Evolutionary conservation across 2,888 invertebrate genomes (phyloP), one percentile per base, ranked within the genome.

Genomic region (Papilio gigon): DNA sequence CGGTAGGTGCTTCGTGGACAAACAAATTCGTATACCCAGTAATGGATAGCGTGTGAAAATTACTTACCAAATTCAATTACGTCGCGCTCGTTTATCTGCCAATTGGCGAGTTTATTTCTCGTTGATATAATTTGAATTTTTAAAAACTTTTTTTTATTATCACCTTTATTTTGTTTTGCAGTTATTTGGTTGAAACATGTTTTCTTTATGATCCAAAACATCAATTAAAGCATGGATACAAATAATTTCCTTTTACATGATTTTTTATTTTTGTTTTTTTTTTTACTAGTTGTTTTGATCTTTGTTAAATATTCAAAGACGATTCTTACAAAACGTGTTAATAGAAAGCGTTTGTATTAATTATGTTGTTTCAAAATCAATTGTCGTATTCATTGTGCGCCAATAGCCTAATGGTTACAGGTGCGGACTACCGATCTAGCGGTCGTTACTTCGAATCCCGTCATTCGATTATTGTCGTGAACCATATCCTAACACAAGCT

Each of bases 41-140:
- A 56, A 56, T 56, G 53, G 53, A 30, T 56, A 56, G 53, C 53
- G 53, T 30, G 53, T 56, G 53, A 56, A 56, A 56, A 56, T 56
- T 56, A 56, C 53, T 56, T 56, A 30, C 53, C 53, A 56, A 56
- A 56, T 56, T 56, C 53, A 56, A 56, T 56, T 56, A 30, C 30
- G n/a, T 27, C 53, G 53, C 30, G 53, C 53, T 25, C 53, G 53
- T 27, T 30, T 56, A 30, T 56, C 53, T 56, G 30, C 17, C 17
- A 30, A 17, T 56, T 30, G 53, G 30, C 30, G 30, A 8, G n/a
- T 14, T 30, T 56, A 30, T 56, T 56, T 30, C 30, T n/a, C 53
- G 14, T 27, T 56, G 30, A 30, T 30, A 30, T 56, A 9, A 56
- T 27, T 53, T 53, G 27, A 8, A 27, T 14, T 8, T 53, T 8